Base-by-base conservation (phyloP, 2,888 invertebrate species). In the Ennomos fuscantarius region DNA sequence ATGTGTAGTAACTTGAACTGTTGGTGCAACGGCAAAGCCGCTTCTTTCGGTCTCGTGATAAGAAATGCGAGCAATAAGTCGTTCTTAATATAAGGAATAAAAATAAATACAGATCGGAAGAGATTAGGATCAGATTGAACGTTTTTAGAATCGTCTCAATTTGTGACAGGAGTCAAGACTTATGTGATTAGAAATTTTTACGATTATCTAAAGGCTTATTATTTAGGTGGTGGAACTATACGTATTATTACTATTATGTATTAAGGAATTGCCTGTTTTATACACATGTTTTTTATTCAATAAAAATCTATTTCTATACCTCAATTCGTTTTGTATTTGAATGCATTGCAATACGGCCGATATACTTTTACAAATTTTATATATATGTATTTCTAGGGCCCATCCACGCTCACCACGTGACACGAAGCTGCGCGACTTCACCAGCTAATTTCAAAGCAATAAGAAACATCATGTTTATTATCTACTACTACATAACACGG, bases 281-380 rank as follows among this genome's bases (percentile, higher is more conserved):
- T 59, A 59, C 46, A 48, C 57, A 57, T 52, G 34, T 57, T 57
- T 48, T 24, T 52, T 57, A 57, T 57, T 57, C 47, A 57, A 57
- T 57, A 57, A 57, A 57, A 57, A 57, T 52, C 42, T 52, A 57
- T 57, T 52, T 43, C 46, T 48, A 52, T 52, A 57, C 10, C 42
- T 57, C 36, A 51, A 46, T 57, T 57, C 15, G 51, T 57, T 48
- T 56, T 57, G 39, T 57, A 52, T 52, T 48, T 47, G 37, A 52
- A 43, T 57, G 47, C 43, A 52, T 37, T 45, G 47, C 51, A 15
- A 45, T n/a, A 42, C 10, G 37, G 37, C 42, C 33, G 44, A 51
- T 46, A 34, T 37, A 10, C 37, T 42, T n/a, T 56, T 36, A 47
- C 15, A 55, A 39, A 49, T 43, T 36, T 24, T 42, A 10, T 37